These are phyloP conservation scores for Drosophila paulistorum DNA, from an alignment of 1,140 invertebrate genomes.

Conservation along the genomic window DNA sequence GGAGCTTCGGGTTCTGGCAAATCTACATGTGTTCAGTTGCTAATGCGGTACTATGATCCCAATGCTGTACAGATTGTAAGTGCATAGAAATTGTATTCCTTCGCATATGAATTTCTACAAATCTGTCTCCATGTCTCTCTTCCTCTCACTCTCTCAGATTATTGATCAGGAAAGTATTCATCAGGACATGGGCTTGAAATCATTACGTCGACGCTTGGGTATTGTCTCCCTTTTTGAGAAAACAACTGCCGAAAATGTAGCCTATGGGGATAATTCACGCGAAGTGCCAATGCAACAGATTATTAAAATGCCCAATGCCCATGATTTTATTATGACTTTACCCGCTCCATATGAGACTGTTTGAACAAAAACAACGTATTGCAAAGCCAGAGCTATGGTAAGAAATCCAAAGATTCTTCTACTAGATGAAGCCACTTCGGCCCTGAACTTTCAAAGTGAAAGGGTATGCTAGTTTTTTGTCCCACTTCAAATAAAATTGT, in stretches of 20 bases:
- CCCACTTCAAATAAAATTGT: background rate
- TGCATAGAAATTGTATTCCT: constrained; percentile 66
- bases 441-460: constrained; percentile 89
- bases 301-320: constrained; percentile 91
- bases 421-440: constrained; percentile 93
- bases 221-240: constrained; percentile 91
- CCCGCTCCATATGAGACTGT: constrained; percentile 88
- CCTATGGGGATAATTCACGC: constrained; percentile 89
- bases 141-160: constrained; percentile 31
- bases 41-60: constrained; percentile 91
- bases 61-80: constrained; percentile 85
- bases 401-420: constrained; percentile 89
- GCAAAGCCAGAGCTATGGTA: constrained; percentile 90
- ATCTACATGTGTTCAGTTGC: constrained; percentile 91
- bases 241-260: constrained; percentile 91
- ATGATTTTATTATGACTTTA: constrained; percentile 89
- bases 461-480: constrained; percentile 66
- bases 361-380: constrained; percentile 89
- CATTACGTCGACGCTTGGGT: constrained; percentile 86
- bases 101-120: constrained; percentile 52
- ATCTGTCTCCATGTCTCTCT: no score
- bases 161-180: constrained; percentile 83
- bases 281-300: constrained; percentile 87
- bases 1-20: constrained; percentile 95
- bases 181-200: constrained; percentile 84